Conservation (phyloP, 2,797 vertebrate species). For the Syngnathus acus region DNA sequence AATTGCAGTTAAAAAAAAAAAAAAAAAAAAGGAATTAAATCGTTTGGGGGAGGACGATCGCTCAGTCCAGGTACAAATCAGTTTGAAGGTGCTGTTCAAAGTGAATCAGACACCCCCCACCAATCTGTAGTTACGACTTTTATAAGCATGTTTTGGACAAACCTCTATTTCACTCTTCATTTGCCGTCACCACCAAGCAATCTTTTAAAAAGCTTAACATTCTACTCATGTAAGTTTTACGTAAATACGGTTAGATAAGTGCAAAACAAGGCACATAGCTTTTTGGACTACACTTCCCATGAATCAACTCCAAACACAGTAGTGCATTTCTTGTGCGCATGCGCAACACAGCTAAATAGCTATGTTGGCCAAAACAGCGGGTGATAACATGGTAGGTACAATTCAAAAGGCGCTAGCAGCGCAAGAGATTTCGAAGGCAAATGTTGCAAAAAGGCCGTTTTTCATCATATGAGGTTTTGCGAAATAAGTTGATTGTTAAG, state of each 20-base stretch:
- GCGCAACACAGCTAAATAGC: constrained; percentile 55
- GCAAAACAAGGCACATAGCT: constrained; percentile 4
- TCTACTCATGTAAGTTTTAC: background rate
- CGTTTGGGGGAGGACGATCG: no score
- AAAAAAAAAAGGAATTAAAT: no score
- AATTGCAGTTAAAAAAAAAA: no score
- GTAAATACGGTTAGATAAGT: background rate
- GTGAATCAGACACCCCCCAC: no score
- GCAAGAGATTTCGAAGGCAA: constrained; percentile 8
- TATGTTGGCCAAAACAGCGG: constrained; percentile 75
- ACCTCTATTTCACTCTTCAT: background rate
- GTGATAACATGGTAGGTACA: constrained; percentile 83
- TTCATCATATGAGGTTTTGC: constrained; percentile 7
- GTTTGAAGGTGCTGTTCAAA: background rate
- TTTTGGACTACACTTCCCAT: constrained; percentile 65
- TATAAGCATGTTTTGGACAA: background rate
- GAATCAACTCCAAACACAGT: constrained; percentile 13
- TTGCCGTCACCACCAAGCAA: background rate
- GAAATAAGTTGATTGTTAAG: constrained; percentile 21
- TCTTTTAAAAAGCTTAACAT: background rate
- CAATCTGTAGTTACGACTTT: background rate
- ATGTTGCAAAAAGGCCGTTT: constrained; percentile 14
- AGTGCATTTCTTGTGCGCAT: constrained; percentile 58
- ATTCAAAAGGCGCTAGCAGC: constrained; percentile 33
- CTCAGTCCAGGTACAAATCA: no score